These are phyloP conservation scores for Salticus scenicus DNA, from an alignment of 2,888 invertebrate genomes.

Conservation along the genomic window DNA sequence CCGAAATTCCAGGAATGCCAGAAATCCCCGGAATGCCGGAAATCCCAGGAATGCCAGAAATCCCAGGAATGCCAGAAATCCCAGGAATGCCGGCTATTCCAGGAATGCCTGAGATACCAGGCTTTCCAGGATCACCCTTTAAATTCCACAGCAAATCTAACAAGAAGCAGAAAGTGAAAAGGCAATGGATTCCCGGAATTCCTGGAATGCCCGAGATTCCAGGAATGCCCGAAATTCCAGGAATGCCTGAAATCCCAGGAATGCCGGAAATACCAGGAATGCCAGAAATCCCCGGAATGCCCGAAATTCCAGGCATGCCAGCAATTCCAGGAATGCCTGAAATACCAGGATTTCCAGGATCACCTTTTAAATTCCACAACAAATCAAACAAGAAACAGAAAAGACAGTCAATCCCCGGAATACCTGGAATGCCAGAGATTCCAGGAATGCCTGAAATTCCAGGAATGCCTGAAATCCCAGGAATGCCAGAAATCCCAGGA, in stretches of 20 bases:
- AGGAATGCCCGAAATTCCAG: constrained; percentile 34
- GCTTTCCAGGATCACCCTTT: constrained; percentile 10
- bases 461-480: constrained; percentile 35
- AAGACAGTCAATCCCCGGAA: constrained; percentile 25
- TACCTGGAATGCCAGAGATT: constrained; percentile 21
- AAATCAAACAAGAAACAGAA: not conserved
- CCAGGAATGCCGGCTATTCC: constrained; percentile 39
- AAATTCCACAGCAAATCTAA: not conserved
- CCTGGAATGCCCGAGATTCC: constrained; percentile 35
- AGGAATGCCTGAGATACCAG: constrained; percentile 37
- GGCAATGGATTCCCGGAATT: constrained; percentile 33
- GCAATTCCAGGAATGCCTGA: constrained; percentile 51
- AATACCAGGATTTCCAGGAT: constrained; percentile 27
- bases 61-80: constrained; percentile 35
- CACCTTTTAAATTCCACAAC: not conserved
- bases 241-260: constrained; percentile 34
- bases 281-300: constrained; percentile 42
- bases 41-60: not conserved
- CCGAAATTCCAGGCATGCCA: constrained; percentile 42
- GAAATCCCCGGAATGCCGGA: not conserved
- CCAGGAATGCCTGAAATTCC: constrained; percentile 34
- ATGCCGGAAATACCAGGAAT: constrained; percentile 30
- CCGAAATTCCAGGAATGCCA: constrained; percentile 19
- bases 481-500: constrained; percentile 33
- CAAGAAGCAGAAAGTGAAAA: not conserved